Conservation (phyloP, 2,113 vertebrate genomes). For the Cynocephalus volans region DNA sequence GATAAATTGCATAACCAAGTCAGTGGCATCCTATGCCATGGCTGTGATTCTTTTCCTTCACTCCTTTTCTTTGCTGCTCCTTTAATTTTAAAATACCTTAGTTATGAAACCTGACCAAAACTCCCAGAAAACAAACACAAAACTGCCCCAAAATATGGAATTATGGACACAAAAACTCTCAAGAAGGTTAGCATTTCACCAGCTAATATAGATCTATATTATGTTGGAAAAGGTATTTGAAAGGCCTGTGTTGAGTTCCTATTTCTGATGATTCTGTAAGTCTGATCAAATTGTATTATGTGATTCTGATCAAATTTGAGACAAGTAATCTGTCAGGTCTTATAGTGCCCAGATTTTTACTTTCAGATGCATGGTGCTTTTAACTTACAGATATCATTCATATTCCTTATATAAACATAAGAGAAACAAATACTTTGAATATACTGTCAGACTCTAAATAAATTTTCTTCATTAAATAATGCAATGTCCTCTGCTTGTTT, state of each 20-base stretch:
- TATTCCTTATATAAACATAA: neutral
- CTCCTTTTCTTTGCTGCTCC: neutral
- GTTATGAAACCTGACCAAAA: constrained; percentile 55
- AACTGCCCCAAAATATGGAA: constrained; percentile 45
- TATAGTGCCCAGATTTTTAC: neutral
- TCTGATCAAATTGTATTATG: neutral
- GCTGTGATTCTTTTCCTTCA: neutral
- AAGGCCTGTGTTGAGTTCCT: neutral
- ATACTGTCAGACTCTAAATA: constrained; percentile 47
- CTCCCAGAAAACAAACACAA: constrained; percentile 7
- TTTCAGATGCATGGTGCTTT: neutral
- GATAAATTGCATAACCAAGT: constrained; percentile 10
- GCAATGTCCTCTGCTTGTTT: constrained; percentile 56
- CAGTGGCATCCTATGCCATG: neutral
- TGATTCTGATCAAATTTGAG: constrained; percentile 44
- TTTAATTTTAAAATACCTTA: constrained; percentile 53
- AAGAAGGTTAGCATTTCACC: constrained; percentile 11
- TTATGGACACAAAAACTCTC: constrained; percentile 10
- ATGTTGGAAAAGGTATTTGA: constrained; percentile 30
- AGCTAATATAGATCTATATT: neutral
- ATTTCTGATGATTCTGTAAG: constrained; percentile 40
- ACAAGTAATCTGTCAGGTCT: constrained; percentile 28
- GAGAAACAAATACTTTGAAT: constrained; percentile 55
- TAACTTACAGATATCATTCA: neutral
- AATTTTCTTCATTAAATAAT: constrained; percentile 65